Conservation (phyloP, 2,113 vertebrate genomes). For the Pomatostomus ruficeps region DNA sequence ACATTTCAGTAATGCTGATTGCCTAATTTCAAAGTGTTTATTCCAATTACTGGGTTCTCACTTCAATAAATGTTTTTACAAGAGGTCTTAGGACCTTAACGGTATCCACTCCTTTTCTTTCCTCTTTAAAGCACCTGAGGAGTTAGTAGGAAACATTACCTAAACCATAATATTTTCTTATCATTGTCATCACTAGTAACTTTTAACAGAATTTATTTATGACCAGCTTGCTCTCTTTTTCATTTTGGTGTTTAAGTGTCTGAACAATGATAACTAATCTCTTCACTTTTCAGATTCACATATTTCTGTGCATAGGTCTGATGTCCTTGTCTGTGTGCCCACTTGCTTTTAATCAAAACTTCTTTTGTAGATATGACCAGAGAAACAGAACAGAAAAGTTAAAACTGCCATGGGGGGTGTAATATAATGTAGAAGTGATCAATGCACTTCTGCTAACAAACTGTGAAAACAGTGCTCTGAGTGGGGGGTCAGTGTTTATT, state of each 20-base stretch:
- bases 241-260: neutral
- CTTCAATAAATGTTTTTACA: neutral
- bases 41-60: neutral
- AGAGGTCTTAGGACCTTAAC: neutral
- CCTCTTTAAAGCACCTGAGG: neutral
- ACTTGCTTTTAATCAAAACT: neutral
- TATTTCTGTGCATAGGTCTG: neutral
- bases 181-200: neutral
- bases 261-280: neutral
- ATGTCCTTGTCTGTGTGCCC: neutral
- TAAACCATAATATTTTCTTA: neutral
- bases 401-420: neutral
- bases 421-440: constrained; percentile 69
- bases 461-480: constrained; percentile 75
- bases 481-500: constrained; percentile 73
- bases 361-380: neutral
- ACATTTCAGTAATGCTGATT: neutral
- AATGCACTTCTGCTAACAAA: constrained; percentile 70
- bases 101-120: neutral
- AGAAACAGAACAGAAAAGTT: neutral
- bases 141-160: neutral
- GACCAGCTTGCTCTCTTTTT: neutral
- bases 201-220: neutral
- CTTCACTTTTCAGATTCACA: neutral
- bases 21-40: neutral